Evolutionary conservation across 2,797 vertebrate genomes (phyloP).

Genomic region (Rhyacichthys aspro): DNA sequence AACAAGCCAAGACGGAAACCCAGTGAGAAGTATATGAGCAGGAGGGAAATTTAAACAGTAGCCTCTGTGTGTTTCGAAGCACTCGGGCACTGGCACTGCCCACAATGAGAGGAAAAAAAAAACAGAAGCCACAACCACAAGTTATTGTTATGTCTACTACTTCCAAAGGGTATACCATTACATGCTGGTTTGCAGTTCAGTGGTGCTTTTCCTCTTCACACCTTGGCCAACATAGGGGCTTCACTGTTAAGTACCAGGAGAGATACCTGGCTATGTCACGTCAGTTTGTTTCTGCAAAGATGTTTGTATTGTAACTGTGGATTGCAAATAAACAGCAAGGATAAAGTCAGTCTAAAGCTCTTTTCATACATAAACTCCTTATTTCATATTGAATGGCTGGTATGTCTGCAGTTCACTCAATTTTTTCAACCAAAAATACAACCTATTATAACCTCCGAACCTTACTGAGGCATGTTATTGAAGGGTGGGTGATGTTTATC

Average conservation of each 20-base stretch:
- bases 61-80: conserved; percentile 48
- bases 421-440: no score
- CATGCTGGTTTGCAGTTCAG: conserved; percentile 48
- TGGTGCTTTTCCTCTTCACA: conserved; percentile 24
- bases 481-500: no score
- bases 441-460: no score
- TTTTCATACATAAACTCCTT: not conserved
- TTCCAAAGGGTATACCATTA: conserved; percentile 69
- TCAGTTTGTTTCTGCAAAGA: conserved; percentile 39
- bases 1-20: conserved; percentile 1
- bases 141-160: conserved; percentile 81
- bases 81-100: conserved; percentile 48
- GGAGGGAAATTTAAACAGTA: conserved; percentile 48
- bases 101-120: conserved; percentile 31
- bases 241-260: conserved; percentile 20
- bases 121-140: conserved; percentile 47
- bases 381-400: no score
- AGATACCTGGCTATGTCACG: no score
- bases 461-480: no score
- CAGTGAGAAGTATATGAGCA: conserved; percentile 33
- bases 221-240: conserved; percentile 9
- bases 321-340: conserved; percentile 61
- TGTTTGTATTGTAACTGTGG: conserved; percentile 49
- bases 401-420: no score
- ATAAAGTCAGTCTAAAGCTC: conserved; percentile 39